Evolutionary conservation across 2,888 invertebrate genomes (phyloP), one percentile per base, ranked within the genome.

Genomic region (Erynnis tages): DNA sequence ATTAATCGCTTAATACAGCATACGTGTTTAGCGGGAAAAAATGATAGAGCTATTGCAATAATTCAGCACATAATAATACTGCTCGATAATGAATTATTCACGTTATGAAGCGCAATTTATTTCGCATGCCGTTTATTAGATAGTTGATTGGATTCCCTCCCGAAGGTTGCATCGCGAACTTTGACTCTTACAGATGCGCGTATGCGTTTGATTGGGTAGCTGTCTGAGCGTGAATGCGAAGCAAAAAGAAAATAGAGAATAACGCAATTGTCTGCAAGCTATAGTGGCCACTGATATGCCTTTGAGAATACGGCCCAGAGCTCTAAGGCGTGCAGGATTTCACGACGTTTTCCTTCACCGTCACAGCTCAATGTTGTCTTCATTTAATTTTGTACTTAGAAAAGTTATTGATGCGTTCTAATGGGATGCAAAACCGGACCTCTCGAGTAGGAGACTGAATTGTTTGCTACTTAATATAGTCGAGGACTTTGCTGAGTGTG

Each of bases 81-180:
- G 53, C 49, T 48, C 59, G 61, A 62, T 65, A 60, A 64, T 66
- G 61, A 64, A 62, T 66, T 65, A 67, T 67, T 63, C 61, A 67
- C 62, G 66, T 70, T 68, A 64, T 67, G 62, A 63, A 59, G 59
- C 59, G 69, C 69, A 73, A 76, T 75, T 75, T 76, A 78, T 73
- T 71, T 75, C 61, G 62, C 64, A 60, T 67, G 66, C 61, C 60
- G 55, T 63, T 76, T 79, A 80, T 86, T 85, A 83, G 82, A 81
- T 80, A 81, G 82, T 82, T 82, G 84, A 84, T 82, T 82, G 80
- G 82, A 68, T 78, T 69, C 63, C 69, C 60, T 67, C 55, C 63
- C 60, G 86, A 87, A 87, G 86, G 85, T 69, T 79, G 73, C 59
- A 53, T 19, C 55, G 67, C 73, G 83, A 86, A 81, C 85, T 86